Evolutionary conservation across 30 jellyfish, hydroid and myxozoan species (phyloP).

Genomic region (Catostylus mosaicus): DNA sequence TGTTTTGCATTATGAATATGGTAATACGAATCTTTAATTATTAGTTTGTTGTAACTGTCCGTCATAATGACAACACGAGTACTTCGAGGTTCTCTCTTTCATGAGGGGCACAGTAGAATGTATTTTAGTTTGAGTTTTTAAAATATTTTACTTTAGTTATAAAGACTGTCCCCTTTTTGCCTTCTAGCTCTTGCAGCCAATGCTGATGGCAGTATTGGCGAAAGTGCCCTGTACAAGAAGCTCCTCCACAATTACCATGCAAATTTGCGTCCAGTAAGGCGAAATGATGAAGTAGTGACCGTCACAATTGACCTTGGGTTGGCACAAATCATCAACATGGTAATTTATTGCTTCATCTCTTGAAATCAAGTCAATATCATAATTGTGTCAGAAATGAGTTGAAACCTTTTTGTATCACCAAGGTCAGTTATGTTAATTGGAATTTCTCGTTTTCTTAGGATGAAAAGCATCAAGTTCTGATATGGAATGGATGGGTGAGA

Average conservation of each 20-base stretch:
- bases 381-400: no score
- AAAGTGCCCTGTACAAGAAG: conserved; percentile 16
- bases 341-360: no score
- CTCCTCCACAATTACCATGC: conserved; percentile 22
- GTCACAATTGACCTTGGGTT: conserved; percentile 38
- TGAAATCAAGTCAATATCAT: no score
- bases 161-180: no score
- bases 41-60: no score
- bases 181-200: neutral
- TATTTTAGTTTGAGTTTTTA: no score
- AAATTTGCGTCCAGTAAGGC: conserved; percentile 33
- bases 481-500: conserved; percentile 68
- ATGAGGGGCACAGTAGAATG: no score
- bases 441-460: conserved; percentile 11
- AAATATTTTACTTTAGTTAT: no score
- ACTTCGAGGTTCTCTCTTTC: no score
- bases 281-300: neutral
- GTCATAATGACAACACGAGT: no score
- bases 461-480: conserved; percentile 51
- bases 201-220: conserved; percentile 3
- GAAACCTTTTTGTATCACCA: neutral
- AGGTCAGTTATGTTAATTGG: neutral
- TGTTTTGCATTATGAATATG: no score
- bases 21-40: no score
- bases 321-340: conserved; percentile 51